Percentiles rank a stretch among this genome's conserved stretches.
These are phyloP conservation scores for Hirtodrosophila confusa DNA, from an alignment of 2,888 invertebrate genomes.

Conservation along the genomic window DNA sequence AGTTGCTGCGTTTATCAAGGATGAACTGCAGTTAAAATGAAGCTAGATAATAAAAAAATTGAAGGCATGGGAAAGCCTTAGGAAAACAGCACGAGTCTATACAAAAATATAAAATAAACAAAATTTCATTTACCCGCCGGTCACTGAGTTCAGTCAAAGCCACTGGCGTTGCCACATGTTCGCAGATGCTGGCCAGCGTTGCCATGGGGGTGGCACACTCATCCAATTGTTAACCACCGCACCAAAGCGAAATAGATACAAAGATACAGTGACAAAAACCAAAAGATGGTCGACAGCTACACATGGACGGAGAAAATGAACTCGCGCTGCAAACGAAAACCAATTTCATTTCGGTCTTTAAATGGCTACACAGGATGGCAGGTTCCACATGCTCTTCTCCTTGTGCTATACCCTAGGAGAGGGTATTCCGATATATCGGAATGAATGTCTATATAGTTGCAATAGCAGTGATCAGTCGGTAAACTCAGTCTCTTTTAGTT, in stretches of 20 bases:
- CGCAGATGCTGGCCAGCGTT: not conserved
- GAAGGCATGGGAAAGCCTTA: constrained; percentile 5
- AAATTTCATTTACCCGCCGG: constrained; percentile 60
- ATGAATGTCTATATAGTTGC: no score
- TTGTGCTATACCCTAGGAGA: no score
- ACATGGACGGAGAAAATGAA: constrained; percentile 1
- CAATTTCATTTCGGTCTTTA: constrained; percentile 54
- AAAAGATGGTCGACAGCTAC: constrained; percentile 23
- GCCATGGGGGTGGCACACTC: not conserved
- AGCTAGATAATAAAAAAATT: constrained; percentile 65
- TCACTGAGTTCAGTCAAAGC: constrained; percentile 19
- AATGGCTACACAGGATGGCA: constrained; percentile 39
- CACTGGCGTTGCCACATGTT: not conserved
- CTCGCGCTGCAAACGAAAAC: constrained; percentile 41
- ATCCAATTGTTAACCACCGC: no score
- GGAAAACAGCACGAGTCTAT: constrained; percentile 6
- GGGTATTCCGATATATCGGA: no score
- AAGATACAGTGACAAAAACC: constrained; percentile 26
- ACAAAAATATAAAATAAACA: constrained; percentile 34
- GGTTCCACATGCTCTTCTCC: not conserved
- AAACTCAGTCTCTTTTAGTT: no score
- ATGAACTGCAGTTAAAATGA: constrained; percentile 63
- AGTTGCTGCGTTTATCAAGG: constrained; percentile 58
- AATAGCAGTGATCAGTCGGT: no score
- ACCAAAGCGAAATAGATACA: constrained; percentile 11